These are phyloP conservation scores for Megaceryle torquata DNA, from an alignment of 2,113 vertebrate species.

Conservation along the genomic window DNA sequence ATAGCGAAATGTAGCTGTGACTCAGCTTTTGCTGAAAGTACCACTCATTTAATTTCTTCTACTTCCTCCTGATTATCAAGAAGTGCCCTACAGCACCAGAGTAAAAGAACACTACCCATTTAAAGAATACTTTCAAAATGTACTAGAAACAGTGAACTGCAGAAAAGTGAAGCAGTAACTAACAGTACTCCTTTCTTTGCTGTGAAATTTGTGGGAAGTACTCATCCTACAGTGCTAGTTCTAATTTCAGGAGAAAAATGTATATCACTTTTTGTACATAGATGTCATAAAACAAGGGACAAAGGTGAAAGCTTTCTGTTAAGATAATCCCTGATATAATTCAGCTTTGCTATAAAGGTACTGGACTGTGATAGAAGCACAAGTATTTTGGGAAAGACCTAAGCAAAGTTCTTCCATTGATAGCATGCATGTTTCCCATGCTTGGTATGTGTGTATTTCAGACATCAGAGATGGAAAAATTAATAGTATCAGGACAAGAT, in stretches of 20 bases:
- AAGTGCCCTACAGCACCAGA: not conserved
- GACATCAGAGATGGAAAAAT: not conserved
- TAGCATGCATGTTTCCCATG: not conserved
- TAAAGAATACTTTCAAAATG: not conserved
- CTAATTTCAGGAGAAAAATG: not conserved
- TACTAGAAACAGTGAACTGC: not conserved
- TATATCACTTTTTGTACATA: not conserved
- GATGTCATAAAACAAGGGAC: not conserved
- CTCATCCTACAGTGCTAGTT: not conserved
- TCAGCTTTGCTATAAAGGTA: not conserved
- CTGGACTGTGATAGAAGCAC: not conserved
- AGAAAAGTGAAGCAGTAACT: not conserved
- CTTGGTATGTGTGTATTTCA: not conserved
- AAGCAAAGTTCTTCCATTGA: not conserved
- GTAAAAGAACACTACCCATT: not conserved
- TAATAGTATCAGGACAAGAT: not conserved
- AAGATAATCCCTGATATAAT: not conserved
- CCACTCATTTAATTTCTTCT: constrained; percentile 8
- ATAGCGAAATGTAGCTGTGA: not conserved
- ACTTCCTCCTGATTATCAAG: constrained; percentile 34
- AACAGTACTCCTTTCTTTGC: not conserved
- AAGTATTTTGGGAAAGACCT: not conserved
- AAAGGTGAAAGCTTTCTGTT: not conserved
- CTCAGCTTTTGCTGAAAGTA: constrained; percentile 44
- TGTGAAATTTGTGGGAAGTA: not conserved